Conservation (phyloP, 2,113 vertebrate species). For the Dicrurus megarhynchus region DNA sequence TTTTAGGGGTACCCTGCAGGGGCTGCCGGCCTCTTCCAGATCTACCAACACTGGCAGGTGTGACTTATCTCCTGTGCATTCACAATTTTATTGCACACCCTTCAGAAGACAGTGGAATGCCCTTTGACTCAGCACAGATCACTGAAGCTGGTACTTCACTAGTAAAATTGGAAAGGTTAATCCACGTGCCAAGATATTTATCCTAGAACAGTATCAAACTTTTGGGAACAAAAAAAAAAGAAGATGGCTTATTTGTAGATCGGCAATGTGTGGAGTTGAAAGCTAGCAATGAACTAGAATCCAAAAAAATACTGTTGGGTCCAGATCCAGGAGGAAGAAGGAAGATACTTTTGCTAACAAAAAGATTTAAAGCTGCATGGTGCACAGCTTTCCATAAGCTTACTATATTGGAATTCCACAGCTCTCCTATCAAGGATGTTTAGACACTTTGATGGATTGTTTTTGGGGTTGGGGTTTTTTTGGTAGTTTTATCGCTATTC, state of each 20-base stretch:
- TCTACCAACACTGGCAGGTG: not conserved
- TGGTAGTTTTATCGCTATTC: not conserved
- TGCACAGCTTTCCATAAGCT: not conserved
- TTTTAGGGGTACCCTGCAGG: not conserved
- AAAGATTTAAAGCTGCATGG: not conserved
- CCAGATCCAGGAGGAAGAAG: not conserved
- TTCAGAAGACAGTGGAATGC: not conserved
- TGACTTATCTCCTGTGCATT: not conserved
- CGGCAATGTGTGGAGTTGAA: not conserved
- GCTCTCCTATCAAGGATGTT: not conserved
- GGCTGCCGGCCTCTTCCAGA: not conserved
- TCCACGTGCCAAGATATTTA: not conserved
- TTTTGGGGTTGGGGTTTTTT: not conserved
- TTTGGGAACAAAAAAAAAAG: not conserved
- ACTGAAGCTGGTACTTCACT: not conserved
- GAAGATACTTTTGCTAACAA: not conserved
- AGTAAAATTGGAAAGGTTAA: not conserved
- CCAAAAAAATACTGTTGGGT: not conserved
- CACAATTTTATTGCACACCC: not conserved
- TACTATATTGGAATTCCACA: not conserved
- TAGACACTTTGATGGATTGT: not conserved
- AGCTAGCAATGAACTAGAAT: not conserved
- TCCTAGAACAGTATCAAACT: not conserved
- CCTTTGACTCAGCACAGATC: not conserved
- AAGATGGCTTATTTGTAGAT: not conserved